Evolutionary conservation across 2,797 vertebrate species (phyloP).

Genomic region (Molothrus aeneus): DNA sequence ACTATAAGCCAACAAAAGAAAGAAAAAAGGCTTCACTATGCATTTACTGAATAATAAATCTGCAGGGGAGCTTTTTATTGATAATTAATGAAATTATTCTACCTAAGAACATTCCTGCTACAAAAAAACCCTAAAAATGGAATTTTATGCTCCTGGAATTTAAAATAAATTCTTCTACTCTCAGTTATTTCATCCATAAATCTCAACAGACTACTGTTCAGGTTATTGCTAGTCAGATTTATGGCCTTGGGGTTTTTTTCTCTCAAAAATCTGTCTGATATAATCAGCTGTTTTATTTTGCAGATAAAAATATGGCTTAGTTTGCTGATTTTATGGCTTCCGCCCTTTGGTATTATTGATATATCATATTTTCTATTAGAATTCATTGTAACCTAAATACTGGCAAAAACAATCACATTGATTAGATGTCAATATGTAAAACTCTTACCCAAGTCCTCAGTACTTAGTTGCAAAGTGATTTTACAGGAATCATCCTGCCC

Average conservation of each 20-base stretch:
- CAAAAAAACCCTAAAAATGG: background rate
- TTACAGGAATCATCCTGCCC: conserved; percentile 71
- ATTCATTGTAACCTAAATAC: background rate
- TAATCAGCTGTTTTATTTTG: background rate
- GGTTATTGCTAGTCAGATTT: background rate
- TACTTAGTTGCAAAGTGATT: conserved; percentile 76
- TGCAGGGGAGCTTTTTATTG: conserved; percentile 4
- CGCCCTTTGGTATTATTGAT: background rate
- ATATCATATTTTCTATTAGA: background rate
- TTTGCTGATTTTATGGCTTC: background rate
- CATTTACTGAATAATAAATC: conserved; percentile 35
- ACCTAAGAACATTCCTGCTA: background rate
- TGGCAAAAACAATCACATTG: background rate
- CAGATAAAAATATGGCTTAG: background rate
- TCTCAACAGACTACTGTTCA: background rate
- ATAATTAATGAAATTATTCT: conserved; percentile 51
- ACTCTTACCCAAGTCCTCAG: conserved; percentile 78
- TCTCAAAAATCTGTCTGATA: background rate
- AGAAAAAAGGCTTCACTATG: background rate
- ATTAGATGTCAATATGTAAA: background rate
- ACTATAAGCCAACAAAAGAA: background rate
- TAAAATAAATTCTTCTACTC: background rate
- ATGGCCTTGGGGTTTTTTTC: background rate
- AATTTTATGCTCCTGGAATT: background rate
- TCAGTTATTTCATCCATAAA: background rate